phyloP scores from a whole-genome alignment of 1,140 invertebrate genomes.

The Babylonia areolata region DNA sequence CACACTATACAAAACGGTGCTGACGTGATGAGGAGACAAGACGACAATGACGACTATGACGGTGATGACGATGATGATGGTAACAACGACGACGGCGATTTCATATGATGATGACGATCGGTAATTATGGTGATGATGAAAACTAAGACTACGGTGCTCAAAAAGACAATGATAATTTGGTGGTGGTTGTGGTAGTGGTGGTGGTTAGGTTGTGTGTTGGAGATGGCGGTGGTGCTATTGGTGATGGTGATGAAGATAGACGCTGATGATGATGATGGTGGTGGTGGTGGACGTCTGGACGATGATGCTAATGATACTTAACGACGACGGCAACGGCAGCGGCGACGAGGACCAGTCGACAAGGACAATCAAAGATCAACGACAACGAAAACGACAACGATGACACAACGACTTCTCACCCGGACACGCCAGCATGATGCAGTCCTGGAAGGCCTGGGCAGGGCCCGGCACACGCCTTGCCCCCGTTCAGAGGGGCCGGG shows the following conservation, averaged over 20 bases:
- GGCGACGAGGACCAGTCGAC: neutral
- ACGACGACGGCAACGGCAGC: no score
- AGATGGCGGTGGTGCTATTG: neutral
- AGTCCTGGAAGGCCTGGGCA: slow-evolving; percentile 52
- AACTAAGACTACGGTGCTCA: neutral
- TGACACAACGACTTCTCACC: neutral
- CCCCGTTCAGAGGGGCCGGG: slow-evolving; percentile 17
- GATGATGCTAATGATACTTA: no score
- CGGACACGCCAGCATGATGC: slow-evolving; percentile 50
- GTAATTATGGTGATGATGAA: neutral
- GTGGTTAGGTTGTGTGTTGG: no score
- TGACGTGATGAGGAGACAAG: neutral
- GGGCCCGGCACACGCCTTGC: neutral
- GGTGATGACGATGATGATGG: neutral
- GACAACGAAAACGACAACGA: neutral
- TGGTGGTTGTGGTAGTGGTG: neutral
- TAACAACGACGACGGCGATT: neutral
- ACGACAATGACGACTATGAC: neutral
- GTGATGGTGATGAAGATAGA: neutral
- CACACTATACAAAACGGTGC: neutral
- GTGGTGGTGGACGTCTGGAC: neutral
- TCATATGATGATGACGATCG: neutral
- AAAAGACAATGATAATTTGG: neutral
- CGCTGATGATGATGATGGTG: neutral
- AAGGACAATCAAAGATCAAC: neutral